Evolutionary conservation across 2,888 invertebrate genomes (phyloP).

Genomic region (Operophtera brumata): DNA sequence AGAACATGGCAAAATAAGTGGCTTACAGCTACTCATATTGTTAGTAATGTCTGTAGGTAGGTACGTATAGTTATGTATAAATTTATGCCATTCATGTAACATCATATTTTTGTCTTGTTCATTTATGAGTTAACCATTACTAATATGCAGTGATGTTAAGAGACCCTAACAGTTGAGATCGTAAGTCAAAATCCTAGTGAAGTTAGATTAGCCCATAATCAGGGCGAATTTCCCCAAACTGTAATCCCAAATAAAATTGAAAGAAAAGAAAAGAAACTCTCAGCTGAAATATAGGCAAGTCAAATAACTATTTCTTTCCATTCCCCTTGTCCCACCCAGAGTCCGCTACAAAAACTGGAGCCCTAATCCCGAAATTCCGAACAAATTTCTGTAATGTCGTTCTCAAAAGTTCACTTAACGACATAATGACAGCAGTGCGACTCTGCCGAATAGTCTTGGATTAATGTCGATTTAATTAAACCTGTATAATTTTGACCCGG

Average conservation of each 20-base stretch:
- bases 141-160: too few relatives aligned
- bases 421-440: conserved; percentile 72
- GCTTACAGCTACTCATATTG: too few relatives aligned
- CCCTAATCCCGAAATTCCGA: conserved; percentile 53
- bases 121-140: too few relatives aligned
- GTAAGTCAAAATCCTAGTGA: too few relatives aligned
- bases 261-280: background rate
- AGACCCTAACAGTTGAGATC: too few relatives aligned
- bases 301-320: conserved; percentile 1
- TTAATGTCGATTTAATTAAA: conserved; percentile 80
- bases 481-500: conserved; percentile 72
- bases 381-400: conserved; percentile 54
- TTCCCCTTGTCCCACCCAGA: conserved; percentile 17
- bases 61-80: too few relatives aligned
- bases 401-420: conserved; percentile 65
- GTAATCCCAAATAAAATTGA: background rate
- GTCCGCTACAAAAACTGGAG: conserved; percentile 35
- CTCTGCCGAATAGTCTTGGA: conserved; percentile 66
- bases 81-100: too few relatives aligned
- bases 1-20: conserved; percentile 13
- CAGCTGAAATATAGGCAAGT: background rate
- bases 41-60: too few relatives aligned
- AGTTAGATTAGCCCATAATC: too few relatives aligned
- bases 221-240: too few relatives aligned
- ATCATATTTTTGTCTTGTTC: too few relatives aligned